Evolutionary conservation across 2,888 invertebrate genomes (phyloP).

Genomic region (Euclidia mi): DNA sequence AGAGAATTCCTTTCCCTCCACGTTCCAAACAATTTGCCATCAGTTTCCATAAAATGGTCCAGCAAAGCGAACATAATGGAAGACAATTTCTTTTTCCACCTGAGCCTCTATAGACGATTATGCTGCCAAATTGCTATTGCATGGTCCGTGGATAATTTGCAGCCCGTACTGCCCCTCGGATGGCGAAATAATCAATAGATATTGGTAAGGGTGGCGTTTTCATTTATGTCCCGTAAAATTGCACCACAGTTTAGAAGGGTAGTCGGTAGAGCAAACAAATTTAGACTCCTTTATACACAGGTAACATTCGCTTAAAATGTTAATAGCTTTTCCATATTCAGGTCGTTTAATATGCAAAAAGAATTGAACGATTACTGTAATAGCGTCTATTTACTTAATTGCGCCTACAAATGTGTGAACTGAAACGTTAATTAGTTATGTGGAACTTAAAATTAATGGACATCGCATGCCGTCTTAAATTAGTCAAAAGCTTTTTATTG

Average conservation of each 20-base stretch:
- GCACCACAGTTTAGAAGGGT: not conserved
- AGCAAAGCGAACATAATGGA: conserved; percentile 79
- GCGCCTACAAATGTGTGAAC: no score
- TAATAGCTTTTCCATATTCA: no score
- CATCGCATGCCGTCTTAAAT: no score
- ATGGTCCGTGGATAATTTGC: conserved; percentile 59
- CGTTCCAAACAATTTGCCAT: no score
- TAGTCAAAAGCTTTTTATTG: no score
- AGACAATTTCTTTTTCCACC: conserved; percentile 84
- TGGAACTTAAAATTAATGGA: no score
- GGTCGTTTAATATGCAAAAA: no score
- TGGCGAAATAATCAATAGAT: conserved; percentile 47
- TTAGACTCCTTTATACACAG: not conserved
- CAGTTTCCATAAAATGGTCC: conserved; percentile 81
- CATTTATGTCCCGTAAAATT: conserved; percentile 1
- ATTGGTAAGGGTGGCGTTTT: conserved; percentile 30
- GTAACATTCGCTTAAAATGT: not conserved
- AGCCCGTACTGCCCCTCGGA: conserved; percentile 37
- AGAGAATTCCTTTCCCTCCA: no score
- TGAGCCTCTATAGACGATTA: conserved; percentile 66
- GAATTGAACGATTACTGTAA: not conserved
- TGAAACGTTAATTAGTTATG: no score
- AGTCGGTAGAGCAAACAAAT: not conserved
- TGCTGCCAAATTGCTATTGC: conserved; percentile 55
- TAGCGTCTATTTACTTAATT: not conserved